A percentile compares a stretch with the other conserved stretches of the same genome.
Conservation (phyloP, 2,113 vertebrate species). For the Uria lomvia region DNA sequence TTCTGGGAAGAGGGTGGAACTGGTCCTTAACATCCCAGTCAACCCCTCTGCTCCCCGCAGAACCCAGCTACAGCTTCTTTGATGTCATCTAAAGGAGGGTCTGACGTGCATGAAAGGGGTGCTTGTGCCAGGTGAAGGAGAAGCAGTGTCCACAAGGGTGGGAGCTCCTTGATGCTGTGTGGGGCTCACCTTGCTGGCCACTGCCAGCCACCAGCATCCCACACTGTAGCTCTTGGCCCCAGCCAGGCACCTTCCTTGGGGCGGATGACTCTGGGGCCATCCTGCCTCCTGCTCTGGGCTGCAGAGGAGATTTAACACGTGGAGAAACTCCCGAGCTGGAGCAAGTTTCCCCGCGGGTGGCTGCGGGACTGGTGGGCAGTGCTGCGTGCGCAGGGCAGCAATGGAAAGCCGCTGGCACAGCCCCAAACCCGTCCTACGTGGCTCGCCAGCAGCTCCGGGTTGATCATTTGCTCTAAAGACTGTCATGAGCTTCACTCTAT, state of each 20-base stretch:
- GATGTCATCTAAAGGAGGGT: too few species aligned
- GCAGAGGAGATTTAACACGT: neutral
- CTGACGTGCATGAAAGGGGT: fast-evolving
- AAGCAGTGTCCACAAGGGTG: neutral
- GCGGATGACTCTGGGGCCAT: neutral
- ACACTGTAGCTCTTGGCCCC: neutral
- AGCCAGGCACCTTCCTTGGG: fast-evolving
- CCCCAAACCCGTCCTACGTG: neutral
- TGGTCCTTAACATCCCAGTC: neutral
- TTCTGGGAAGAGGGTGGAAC: neutral
- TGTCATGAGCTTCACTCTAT: fast-evolving
- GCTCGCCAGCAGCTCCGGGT: fast-evolving
- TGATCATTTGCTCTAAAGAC: neutral
- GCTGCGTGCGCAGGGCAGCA: fast-evolving
- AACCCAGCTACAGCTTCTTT: too few species aligned
- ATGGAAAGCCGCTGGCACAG: neutral
- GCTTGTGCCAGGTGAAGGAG: too few species aligned
- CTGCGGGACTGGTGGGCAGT: neutral
- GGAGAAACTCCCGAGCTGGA: too few species aligned
- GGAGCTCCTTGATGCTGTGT: neutral
- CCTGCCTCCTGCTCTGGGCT: neutral
- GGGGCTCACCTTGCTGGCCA: fast-evolving
- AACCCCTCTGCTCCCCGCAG: neutral
- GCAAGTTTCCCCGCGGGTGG: neutral
- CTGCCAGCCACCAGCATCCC: neutral